Evolutionary conservation across 2,113 vertebrate species (phyloP), one percentile per base, ranked within the genome.

Genomic region (Choloepus hoffmanni): DNA sequence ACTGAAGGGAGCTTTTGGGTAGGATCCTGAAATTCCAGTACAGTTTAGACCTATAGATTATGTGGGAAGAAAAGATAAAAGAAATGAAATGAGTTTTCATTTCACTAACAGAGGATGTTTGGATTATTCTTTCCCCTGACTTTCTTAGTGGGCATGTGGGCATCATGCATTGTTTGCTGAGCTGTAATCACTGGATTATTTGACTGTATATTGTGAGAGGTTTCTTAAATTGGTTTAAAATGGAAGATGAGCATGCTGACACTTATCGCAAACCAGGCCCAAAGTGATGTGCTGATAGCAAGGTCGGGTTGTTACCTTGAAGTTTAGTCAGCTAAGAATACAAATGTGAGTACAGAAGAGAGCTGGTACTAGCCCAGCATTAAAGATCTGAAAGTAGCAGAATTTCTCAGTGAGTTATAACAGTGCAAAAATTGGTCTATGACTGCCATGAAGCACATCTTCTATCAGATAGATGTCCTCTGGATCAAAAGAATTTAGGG

Each of bases 301-400:
- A 92, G 58, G 65, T 67, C 78, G 97, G 94, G 97, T 95, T 96
- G 96, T 97, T 95, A 95, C 79, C 93, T 98, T 97, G 78, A 90
- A 88, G 94, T 91, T 95, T 94, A 97, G 97, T 97, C 97, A 97
- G 53, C 86, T 87, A 50, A 92, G 96, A 95, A 88, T 96, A 55
- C 86, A 70, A 77, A 83, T 33, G 89, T 79, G 72, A 95, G 53
- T 21, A 0, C 1, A 36, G 74, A 62, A 77, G 74, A 96, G 78
- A 78, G 78, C 60, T 96, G 82, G 78, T 72, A 85, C 85, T 90
- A 1, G 1, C 82, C 78, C 36, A 94, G 53, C 85, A 2, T 67
- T 97, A 94, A 97, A 73, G 58, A 53, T 76, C 78, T 96, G 87
- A 89, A 89, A 82, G 60, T 77, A 18, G 28, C 77, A 92, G 87